phyloP scores from a whole-genome alignment of 1,140 invertebrate species.

The Zaprionus ornatus region DNA sequence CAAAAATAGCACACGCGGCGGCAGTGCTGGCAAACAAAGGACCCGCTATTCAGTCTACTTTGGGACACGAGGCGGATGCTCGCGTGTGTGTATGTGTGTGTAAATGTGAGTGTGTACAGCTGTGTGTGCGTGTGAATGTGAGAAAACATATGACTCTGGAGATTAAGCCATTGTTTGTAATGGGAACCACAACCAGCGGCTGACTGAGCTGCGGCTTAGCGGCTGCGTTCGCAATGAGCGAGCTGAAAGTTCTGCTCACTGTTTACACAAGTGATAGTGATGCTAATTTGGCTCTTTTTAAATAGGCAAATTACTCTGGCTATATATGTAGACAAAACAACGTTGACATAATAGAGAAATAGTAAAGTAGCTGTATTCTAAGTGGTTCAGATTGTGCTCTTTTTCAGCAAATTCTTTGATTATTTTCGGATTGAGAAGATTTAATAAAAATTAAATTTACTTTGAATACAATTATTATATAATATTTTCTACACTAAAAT shows the following conservation, averaged over 20 bases:
- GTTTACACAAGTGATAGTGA: slow-evolving; percentile 1
- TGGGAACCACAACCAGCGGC: slow-evolving; percentile 55
- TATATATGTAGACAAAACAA: not conserved
- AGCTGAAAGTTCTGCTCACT: slow-evolving; percentile 21
- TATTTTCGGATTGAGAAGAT: too few relatives aligned
- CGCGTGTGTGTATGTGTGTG: slow-evolving; percentile 19
- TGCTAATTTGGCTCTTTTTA: not conserved
- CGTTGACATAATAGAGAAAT: not conserved
- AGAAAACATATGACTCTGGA: slow-evolving; percentile 75
- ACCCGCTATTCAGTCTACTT: slow-evolving; percentile 2
- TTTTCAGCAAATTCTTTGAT: too few relatives aligned
- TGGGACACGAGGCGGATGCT: slow-evolving; percentile 39
- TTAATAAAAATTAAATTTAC: too few relatives aligned
- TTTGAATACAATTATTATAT: too few relatives aligned
- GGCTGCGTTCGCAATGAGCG: slow-evolving; percentile 59
- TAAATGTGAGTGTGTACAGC: slow-evolving; percentile 16
- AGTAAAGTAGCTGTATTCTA: not conserved
- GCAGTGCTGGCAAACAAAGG: slow-evolving; percentile 31
- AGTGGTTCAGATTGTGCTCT: too few relatives aligned
- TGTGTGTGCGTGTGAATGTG: slow-evolving; percentile 19
- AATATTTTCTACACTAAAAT: too few relatives aligned
- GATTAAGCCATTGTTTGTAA: slow-evolving; percentile 80
- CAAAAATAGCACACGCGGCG: slow-evolving; percentile 36
- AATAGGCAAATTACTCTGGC: not conserved
- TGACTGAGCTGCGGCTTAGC: slow-evolving; percentile 72